A percentile compares a stretch with the other conserved stretches of the same genome.
Evolutionary conservation across 2,113 vertebrate species (phyloP).

Genomic region (Conger conger): DNA sequence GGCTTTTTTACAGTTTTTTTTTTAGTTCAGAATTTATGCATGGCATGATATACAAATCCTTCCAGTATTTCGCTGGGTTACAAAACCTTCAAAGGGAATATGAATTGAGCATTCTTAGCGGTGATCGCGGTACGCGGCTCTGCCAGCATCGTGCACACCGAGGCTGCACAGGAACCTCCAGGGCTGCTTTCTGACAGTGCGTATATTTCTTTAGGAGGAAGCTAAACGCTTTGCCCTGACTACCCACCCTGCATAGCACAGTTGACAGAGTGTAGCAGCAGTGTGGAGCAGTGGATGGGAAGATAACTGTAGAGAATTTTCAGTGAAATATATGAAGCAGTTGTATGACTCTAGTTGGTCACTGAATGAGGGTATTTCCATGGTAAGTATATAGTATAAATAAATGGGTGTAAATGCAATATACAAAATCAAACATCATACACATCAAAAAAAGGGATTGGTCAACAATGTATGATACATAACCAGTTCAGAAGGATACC

Average conservation of each 20-base stretch:
- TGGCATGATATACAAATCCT: background rate
- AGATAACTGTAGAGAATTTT: background rate
- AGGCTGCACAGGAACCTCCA: background rate
- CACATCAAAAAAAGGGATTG: background rate
- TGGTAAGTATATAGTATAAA: background rate
- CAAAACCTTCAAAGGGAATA: background rate
- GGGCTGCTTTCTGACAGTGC: background rate
- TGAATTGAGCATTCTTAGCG: background rate
- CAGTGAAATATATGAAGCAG: background rate
- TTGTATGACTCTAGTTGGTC: background rate
- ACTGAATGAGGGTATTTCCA: background rate
- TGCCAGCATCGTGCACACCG: background rate
- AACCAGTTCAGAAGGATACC: background rate
- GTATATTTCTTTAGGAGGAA: background rate
- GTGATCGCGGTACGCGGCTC: background rate
- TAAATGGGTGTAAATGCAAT: background rate
- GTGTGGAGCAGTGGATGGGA: conserved; percentile 1
- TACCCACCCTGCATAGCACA: background rate
- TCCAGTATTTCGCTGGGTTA: background rate
- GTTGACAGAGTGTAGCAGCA: background rate
- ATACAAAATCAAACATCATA: background rate
- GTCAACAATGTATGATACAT: background rate
- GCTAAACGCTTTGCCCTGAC: conserved; percentile 2
- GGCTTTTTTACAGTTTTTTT: background rate
- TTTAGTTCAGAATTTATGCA: background rate